Percentiles rank a stretch among this genome's conserved stretches.
phyloP scores from a whole-genome alignment of 1,140 invertebrate genomes.

The Aethina tumida region DNA sequence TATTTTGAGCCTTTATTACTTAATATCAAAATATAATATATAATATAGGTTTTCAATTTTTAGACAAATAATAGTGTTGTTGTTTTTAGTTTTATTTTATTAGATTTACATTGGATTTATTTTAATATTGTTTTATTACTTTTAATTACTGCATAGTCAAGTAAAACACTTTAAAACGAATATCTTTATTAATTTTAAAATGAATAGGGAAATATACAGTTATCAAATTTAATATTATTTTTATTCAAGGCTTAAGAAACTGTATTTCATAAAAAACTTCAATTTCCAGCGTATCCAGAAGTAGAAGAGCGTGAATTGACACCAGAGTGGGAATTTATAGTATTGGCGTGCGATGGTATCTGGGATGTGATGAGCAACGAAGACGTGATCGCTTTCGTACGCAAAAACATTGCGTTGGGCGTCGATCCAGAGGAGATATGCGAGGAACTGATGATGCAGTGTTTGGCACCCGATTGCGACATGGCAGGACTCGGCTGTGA shows the following conservation, averaged over 20 bases:
- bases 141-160: no score
- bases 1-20: no score
- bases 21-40: no score
- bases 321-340: constrained; percentile 92
- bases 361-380: constrained; percentile 97
- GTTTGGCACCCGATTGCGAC: constrained; percentile 90
- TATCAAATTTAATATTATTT: not conserved
- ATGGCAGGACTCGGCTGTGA: constrained; percentile 96
- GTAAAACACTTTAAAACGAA: no score
- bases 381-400: constrained; percentile 89
- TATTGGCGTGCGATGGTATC: constrained; percentile 97
- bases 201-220: no score
- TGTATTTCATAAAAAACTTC: not conserved
- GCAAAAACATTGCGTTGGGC: constrained; percentile 64
- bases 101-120: no score
- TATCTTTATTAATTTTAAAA: no score
- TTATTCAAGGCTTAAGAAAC: not conserved
- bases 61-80: no score
- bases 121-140: no score
- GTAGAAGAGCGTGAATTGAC: constrained; percentile 71
- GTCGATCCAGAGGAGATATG: constrained; percentile 91
- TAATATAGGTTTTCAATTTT: no score
- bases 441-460: constrained; percentile 87
- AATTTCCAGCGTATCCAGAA: constrained; percentile 80
- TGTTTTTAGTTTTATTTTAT: no score